Evolutionary conservation across 2,888 invertebrate species (phyloP).

Genomic region (Gortyna flavago): DNA sequence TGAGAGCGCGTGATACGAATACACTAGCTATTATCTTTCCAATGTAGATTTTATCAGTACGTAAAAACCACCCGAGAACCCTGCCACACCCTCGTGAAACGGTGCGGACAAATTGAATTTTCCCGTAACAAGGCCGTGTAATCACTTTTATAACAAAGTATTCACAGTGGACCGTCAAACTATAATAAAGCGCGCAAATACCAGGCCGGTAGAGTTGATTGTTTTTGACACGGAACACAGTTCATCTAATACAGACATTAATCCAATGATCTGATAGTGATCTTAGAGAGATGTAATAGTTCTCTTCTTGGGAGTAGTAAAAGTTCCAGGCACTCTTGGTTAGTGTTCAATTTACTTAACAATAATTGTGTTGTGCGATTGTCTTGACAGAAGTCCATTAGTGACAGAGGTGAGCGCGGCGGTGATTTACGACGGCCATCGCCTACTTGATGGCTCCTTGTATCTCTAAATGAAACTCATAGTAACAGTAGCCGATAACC

Average conservation of each 20-base stretch:
- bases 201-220: constrained; percentile 50
- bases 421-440: constrained; percentile 74
- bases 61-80: constrained; percentile 77
- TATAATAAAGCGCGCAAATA: constrained; percentile 64
- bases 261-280: constrained; percentile 49
- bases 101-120: constrained; percentile 83
- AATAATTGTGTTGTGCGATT: constrained; percentile 57
- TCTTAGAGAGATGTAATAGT: constrained; percentile 47
- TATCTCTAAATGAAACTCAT: constrained; percentile 74
- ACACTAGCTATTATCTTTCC: constrained; percentile 78
- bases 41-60: constrained; percentile 82
- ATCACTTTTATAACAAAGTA: constrained; percentile 76
- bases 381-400: constrained; percentile 71
- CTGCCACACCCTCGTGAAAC: constrained; percentile 79
- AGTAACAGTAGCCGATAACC: constrained; percentile 65
- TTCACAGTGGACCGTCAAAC: constrained; percentile 69
- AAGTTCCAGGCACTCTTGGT: constrained; percentile 48
- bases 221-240: constrained; percentile 53
- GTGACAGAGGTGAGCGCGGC: constrained; percentile 68
- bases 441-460: constrained; percentile 72
- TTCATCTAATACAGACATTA: constrained; percentile 34
- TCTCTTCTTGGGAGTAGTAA: constrained; percentile 53
- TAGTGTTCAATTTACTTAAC: constrained; percentile 68
- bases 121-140: constrained; percentile 73
- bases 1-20: constrained; percentile 87